phyloP scores from a whole-genome alignment of 2,113 vertebrate species.

The Pelecanoides urinatrix region DNA sequence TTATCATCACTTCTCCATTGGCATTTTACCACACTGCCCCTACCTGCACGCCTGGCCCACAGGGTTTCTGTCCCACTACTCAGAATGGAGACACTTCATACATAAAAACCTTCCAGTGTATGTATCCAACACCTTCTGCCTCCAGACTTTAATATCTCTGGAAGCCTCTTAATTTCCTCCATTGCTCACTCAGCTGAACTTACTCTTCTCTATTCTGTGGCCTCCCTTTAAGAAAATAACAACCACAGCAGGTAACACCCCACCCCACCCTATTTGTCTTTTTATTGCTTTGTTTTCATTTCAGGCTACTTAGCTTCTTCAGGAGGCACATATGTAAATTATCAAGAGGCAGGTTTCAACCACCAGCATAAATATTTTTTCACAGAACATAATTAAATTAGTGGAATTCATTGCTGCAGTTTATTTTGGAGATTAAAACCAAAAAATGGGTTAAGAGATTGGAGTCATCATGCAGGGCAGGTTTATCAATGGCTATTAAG shows the following conservation, averaged over 20 bases:
- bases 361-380: background rate
- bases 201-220: background rate
- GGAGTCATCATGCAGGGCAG: background rate
- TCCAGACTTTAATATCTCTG: background rate
- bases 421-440: background rate
- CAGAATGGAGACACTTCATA: background rate
- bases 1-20: background rate
- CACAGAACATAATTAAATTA: background rate
- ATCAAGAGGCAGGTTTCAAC: background rate
- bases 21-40: background rate
- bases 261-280: background rate
- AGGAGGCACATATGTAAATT: background rate
- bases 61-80: background rate
- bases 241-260: background rate
- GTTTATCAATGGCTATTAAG: background rate
- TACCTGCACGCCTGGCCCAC: background rate
- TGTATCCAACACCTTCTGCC: background rate
- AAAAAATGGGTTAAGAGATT: background rate
- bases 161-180: background rate
- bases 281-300: background rate
- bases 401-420: background rate
- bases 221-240: background rate
- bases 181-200: background rate
- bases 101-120: background rate
- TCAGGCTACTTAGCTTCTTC: background rate